Evolutionary conservation across 2,113 vertebrate genomes (phyloP).

Genomic region (Catharus bicknelli): DNA sequence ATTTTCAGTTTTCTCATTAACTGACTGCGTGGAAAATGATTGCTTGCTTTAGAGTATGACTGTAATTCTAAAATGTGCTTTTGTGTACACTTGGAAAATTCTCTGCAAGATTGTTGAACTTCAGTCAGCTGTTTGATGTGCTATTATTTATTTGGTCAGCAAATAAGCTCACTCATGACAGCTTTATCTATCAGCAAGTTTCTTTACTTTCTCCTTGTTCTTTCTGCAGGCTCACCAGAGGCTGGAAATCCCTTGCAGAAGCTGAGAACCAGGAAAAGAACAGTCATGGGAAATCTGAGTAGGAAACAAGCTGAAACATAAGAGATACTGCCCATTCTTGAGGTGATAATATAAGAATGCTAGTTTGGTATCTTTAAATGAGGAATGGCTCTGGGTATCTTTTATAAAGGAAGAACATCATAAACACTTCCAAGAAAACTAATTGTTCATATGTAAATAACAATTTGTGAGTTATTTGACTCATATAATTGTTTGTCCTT

Average conservation of each 20-base stretch:
- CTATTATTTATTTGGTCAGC: background rate
- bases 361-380: background rate
- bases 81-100: background rate
- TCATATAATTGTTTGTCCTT: rapidly evolving
- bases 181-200: background rate
- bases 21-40: background rate
- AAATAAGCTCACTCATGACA: background rate
- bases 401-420: background rate
- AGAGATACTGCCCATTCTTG: conserved; percentile 59
- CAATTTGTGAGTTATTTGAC: background rate
- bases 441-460: background rate
- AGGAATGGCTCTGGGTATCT: background rate
- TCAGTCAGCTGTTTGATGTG: background rate
- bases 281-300: conserved; percentile 67
- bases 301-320: conserved; percentile 70
- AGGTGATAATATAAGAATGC: background rate
- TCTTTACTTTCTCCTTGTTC: background rate
- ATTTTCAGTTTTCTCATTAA: background rate
- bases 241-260: conserved; percentile 76
- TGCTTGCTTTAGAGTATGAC: background rate
- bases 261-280: conserved; percentile 71
- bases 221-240: conserved; percentile 67
- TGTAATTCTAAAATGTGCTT: background rate
- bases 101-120: background rate
- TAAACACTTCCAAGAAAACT: background rate